Percentiles rank a stretch among this genome's conserved stretches.
These are phyloP conservation scores for Cyrtodaria siliqua DNA, from an alignment of 2,888 invertebrate species.

Conservation along the genomic window DNA sequence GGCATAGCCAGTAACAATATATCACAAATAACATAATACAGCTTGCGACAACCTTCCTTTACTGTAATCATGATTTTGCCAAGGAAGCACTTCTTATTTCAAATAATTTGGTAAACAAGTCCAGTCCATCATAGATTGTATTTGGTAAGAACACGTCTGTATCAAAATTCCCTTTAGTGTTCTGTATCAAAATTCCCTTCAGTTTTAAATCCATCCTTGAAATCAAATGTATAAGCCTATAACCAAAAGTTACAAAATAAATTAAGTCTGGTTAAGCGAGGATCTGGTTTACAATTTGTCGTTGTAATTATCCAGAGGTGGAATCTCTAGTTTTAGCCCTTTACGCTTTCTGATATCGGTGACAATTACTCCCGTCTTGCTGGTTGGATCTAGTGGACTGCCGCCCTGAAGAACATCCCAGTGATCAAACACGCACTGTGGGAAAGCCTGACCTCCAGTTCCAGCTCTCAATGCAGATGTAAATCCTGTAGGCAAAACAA, in stretches of 20 bases:
- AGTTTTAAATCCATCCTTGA: no score
- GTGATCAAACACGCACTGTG: slow-evolving; percentile 99
- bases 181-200: no score
- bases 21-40: no score
- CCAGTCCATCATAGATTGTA: no score
- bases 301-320: slow-evolving; percentile 97
- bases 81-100: no score
- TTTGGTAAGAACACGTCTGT: no score
- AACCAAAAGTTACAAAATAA: not conserved
- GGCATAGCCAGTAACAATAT: no score
- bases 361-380: slow-evolving; percentile 86
- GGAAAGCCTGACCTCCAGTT: slow-evolving; percentile 99
- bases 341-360: slow-evolving; percentile 99
- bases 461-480: slow-evolving; percentile 98
- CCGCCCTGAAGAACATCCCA: slow-evolving; percentile 99
- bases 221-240: no score
- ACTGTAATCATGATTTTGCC: no score
- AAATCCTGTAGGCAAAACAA: slow-evolving; percentile 88
- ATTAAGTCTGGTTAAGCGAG: not conserved
- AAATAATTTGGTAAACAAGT: no score
- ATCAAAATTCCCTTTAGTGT: no score
- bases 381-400: slow-evolving; percentile 92
- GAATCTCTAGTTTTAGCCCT: slow-evolving; percentile 99
- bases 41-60: no score
- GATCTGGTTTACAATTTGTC: slow-evolving; percentile 96